Evolutionary conservation across 2,797 vertebrate species (phyloP), one percentile per base, ranked within the genome.

Genomic region (Salmo trutta): DNA sequence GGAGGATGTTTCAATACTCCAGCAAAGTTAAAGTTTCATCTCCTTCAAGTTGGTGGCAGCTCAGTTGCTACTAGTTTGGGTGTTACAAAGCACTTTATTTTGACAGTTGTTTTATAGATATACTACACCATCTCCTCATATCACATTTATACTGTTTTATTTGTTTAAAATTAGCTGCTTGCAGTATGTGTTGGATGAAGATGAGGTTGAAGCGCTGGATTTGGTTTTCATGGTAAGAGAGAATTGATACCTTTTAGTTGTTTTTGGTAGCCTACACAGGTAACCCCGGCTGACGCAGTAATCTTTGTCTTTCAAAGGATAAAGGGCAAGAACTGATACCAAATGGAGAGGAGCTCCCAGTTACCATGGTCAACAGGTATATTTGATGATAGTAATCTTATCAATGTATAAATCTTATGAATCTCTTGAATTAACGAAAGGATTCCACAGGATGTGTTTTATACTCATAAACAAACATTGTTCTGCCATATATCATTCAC

Each of bases 281-380:
- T 2, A 59, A 17, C 1, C 52, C 17, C 19, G 24, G 47, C 2
- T 14, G 27, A 36, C 17, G 1, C 4, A 73, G 19, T 12, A 29
- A 69, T 64, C 1, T 65, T 73, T 56, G 4, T 17, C 76, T 75
- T 77, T 71, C 17, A 5, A 19, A 88, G 89, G 29, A 73, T 12
- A 75, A 5, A 79, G 84, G 79, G 71, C 4, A 82, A 33, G 88
- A 94, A 33, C 84, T 95, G 66, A 89, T 94, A 81, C 53, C 91
- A 86, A 87, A 91, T 3, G 93, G 94, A 83, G 72, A 78, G 36
- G 82, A 84, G 56, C 84, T 92, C 83, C 83, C 76, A 56, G 88
- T 95, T 78, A 94, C 90, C 36, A 90, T 83, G 83, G 56, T 66
- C 68, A 95, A 94, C 89, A 93, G 92, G 94, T 93, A 51, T 0